Evolutionary conservation across 2,888 invertebrate genomes (phyloP).

Genomic region (Teleogryllus oceanicus): DNA sequence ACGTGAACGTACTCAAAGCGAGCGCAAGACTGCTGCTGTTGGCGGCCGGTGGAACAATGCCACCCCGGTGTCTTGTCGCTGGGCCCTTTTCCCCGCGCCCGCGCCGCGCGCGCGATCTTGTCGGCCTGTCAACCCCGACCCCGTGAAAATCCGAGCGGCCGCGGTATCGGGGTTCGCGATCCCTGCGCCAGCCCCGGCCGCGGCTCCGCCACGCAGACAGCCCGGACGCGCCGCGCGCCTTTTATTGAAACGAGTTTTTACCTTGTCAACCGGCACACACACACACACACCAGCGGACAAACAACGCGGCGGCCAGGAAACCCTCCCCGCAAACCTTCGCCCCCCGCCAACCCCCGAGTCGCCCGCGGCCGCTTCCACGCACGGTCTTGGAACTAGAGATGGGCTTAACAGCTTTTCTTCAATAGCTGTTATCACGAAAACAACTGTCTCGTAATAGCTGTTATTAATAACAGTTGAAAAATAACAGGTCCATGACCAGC

Average conservation of each 20-base stretch:
- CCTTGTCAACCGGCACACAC: background rate
- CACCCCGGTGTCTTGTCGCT: background rate
- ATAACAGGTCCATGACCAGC: no score
- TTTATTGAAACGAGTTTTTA: slow-evolving; percentile 9
- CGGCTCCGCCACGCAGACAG: no score
- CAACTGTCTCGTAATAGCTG: no score
- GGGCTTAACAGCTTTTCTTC: no score
- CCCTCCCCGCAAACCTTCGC: background rate
- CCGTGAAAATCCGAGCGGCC: background rate
- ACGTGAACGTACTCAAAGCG: no score
- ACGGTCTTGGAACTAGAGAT: no score
- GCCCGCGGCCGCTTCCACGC: no score
- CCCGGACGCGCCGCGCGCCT: background rate
- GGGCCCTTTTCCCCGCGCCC: background rate
- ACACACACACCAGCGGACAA: background rate
- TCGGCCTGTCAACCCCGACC: background rate
- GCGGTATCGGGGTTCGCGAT: background rate
- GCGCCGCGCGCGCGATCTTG: background rate
- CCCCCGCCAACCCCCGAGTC: background rate
- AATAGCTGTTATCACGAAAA: no score
- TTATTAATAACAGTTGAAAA: no score
- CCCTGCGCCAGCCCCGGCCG: background rate
- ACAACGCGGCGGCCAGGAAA: background rate
- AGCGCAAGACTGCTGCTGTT: no score
- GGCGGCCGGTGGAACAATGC: no score